phyloP scores from a whole-genome alignment of 2,888 invertebrate genomes.

The Tortricodes alternella region DNA sequence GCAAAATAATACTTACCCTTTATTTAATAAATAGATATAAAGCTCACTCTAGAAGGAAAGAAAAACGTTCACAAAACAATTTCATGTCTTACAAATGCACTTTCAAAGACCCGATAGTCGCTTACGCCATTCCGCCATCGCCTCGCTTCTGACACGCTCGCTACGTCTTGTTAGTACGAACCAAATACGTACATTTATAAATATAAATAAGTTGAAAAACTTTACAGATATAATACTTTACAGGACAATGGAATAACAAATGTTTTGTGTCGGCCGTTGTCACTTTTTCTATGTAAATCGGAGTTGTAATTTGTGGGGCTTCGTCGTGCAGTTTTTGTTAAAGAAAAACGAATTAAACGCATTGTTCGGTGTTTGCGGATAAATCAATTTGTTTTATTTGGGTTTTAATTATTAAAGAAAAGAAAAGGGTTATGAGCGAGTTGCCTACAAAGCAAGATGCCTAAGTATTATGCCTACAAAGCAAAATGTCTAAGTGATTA shows the following conservation, averaged over 20 bases:
- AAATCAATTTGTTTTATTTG: constrained; percentile 22
- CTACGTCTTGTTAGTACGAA: constrained; percentile 76
- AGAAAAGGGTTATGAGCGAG: too few relatives aligned
- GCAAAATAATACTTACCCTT: too few relatives aligned
- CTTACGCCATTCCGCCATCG: not conserved
- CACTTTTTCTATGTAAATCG: constrained; percentile 79
- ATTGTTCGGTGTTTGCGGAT: not conserved
- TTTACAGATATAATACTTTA: constrained; percentile 58
- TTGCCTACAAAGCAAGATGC: too few relatives aligned
- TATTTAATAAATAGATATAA: too few relatives aligned
- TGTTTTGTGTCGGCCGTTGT: constrained; percentile 68
- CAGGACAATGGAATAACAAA: constrained; percentile 77
- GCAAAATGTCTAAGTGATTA: too few relatives aligned
- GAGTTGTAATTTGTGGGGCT: constrained; percentile 70
- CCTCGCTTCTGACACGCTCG: constrained; percentile 33
- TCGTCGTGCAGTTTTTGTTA: constrained; percentile 45
- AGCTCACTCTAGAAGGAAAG: too few relatives aligned
- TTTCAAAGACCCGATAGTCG: too few relatives aligned
- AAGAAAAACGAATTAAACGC: not conserved
- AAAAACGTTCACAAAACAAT: too few relatives aligned
- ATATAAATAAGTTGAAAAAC: constrained; percentile 69
- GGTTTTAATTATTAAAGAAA: not conserved
- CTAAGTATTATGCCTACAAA: too few relatives aligned
- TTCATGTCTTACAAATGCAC: too few relatives aligned
- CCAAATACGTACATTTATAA: constrained; percentile 77